These are phyloP conservation scores for Coleophora deauratella DNA, from an alignment of 2,888 invertebrate genomes.

Conservation along the genomic window DNA sequence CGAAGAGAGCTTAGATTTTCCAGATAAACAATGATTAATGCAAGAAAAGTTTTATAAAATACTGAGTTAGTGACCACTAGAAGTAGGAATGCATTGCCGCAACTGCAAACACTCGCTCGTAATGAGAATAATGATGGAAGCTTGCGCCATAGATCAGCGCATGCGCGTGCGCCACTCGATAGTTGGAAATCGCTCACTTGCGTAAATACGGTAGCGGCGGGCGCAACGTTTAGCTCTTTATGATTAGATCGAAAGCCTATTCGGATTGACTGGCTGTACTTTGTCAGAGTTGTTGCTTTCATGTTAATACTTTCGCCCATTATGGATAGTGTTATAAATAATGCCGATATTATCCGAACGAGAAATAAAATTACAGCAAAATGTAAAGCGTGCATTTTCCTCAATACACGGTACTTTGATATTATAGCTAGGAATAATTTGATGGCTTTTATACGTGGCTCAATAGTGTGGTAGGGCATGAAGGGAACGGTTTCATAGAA, in stretches of 20 bases:
- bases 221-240: conserved; percentile 22
- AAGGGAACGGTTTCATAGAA: conserved; percentile 39
- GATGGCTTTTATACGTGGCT: not conserved
- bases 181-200: conserved; percentile 60
- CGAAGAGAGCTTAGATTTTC: too few species aligned
- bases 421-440: too few species aligned
- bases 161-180: conserved; percentile 57
- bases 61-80: conserved; percentile 21
- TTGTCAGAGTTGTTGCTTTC: conserved; percentile 20
- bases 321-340: too few species aligned
- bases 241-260: conserved; percentile 30
- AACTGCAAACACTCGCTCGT: conserved; percentile 42
- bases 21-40: too few species aligned
- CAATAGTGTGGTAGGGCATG: not conserved
- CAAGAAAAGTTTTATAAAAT: not conserved
- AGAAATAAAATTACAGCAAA: too few species aligned
- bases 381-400: too few species aligned
- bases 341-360: too few species aligned
- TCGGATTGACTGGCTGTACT: conserved; percentile 23
- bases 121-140: conserved; percentile 66
- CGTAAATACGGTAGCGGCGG: conserved; percentile 55
- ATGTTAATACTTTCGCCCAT: not conserved
- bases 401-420: too few species aligned
- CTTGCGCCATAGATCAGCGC: conserved; percentile 53
- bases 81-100: conserved; percentile 37